phyloP scores from a whole-genome alignment of 2,797 vertebrate genomes.

The Manis pentadactyla region DNA sequence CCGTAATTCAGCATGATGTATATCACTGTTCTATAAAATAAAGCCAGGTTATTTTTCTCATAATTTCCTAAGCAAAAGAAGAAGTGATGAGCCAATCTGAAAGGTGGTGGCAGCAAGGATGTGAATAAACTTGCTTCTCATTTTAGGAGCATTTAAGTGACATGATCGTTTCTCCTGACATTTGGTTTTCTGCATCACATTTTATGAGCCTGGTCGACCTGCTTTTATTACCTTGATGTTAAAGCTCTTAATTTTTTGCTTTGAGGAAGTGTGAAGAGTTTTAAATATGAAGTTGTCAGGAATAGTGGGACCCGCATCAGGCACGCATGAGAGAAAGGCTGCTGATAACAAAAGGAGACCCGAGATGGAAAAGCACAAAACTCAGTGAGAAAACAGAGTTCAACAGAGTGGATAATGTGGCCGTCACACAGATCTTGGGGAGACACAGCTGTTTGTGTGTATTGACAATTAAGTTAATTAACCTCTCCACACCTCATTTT shows the following conservation, averaged over 20 bases:
- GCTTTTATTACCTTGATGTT: constrained; percentile 24
- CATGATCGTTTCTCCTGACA: not conserved
- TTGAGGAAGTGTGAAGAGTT: constrained; percentile 32
- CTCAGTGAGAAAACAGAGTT: not conserved
- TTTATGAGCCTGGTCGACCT: not conserved
- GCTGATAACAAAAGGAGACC: not conserved
- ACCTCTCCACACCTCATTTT: not conserved
- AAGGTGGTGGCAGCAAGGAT: not conserved
- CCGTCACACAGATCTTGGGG: no score
- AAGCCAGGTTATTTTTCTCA: constrained; percentile 64
- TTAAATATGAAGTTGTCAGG: not conserved
- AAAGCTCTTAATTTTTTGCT: constrained; percentile 10
- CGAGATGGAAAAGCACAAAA: not conserved
- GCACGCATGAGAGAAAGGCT: not conserved
- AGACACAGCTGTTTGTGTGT: not conserved
- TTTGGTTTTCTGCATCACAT: not conserved
- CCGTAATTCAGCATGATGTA: constrained; percentile 59
- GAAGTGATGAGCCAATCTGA: constrained; percentile 49
- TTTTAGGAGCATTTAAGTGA: not conserved
- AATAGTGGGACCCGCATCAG: not conserved
- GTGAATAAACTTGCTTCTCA: constrained; percentile 30
- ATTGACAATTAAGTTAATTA: not conserved
- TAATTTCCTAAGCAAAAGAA: constrained; percentile 70
- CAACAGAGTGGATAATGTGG: not conserved
- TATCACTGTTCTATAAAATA: constrained; percentile 68